These are phyloP conservation scores for Latrodectus elegans DNA, from an alignment of 2,888 invertebrate species.

Conservation along the genomic window DNA sequence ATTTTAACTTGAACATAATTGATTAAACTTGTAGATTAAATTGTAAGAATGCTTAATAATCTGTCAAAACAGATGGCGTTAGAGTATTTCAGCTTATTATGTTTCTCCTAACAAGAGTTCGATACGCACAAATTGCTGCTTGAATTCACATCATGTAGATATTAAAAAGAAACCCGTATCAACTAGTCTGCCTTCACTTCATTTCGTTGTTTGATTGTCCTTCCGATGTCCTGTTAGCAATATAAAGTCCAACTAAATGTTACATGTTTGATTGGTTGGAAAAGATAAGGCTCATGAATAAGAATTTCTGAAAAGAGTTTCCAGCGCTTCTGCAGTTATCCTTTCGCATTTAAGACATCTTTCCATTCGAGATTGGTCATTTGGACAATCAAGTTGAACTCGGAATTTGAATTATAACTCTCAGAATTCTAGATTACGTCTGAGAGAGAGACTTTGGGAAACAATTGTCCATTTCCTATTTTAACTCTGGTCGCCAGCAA, in stretches of 20 bases:
- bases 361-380: constrained; percentile 62
- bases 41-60: too few species aligned
- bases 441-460: neutral
- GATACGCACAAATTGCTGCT: too few species aligned
- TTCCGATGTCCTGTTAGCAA: neutral
- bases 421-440: neutral
- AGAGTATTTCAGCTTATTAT: too few species aligned
- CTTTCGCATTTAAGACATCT: constrained; percentile 52
- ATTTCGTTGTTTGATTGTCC: neutral
- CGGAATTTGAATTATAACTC: constrained; percentile 33
- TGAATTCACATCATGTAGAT: too few species aligned
- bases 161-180: neutral
- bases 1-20: too few species aligned
- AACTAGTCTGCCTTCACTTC: neutral
- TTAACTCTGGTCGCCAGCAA: constrained; percentile 18
- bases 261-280: too few species aligned
- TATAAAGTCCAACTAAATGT: neutral
- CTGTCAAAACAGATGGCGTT: too few species aligned
- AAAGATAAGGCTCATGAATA: too few species aligned
- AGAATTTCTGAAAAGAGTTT: neutral
- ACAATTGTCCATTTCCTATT: constrained; percentile 37
- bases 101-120: too few species aligned
- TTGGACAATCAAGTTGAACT: constrained; percentile 44
- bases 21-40: too few species aligned
- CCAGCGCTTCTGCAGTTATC: too few species aligned